Conservation (phyloP, 2,113 vertebrate genomes). For the Crotalus helleri region DNA sequence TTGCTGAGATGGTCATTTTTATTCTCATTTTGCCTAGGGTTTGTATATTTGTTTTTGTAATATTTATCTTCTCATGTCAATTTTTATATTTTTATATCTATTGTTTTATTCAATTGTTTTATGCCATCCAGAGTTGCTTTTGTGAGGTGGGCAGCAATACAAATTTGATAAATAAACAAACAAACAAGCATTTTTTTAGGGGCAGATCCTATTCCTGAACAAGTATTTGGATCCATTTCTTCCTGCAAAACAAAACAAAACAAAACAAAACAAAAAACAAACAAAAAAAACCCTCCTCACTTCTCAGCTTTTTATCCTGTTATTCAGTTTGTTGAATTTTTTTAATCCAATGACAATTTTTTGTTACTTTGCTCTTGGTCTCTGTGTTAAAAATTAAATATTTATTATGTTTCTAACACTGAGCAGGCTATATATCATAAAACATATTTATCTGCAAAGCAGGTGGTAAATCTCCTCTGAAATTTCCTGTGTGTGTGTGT, state of each 20-base stretch:
- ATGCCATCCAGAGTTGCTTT: background rate
- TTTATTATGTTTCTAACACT: conserved; percentile 52
- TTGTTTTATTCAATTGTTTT: background rate
- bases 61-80: too few relatives aligned
- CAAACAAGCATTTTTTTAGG: background rate
- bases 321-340: conserved; percentile 7
- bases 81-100: background rate
- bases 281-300: background rate
- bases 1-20: too few relatives aligned
- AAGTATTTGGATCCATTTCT: background rate
- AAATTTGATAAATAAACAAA: background rate
- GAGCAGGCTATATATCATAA: conserved; percentile 55
- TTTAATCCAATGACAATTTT: background rate
- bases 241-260: background rate
- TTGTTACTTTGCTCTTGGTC: conserved; percentile 34
- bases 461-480: conserved; percentile 60
- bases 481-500: conserved; percentile 44
- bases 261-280: too few relatives aligned
- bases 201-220: background rate
- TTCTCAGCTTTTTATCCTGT: background rate
- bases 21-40: too few relatives aligned
- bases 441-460: conserved; percentile 59
- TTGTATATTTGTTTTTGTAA: too few relatives aligned
- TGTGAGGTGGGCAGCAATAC: background rate
- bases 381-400: conserved; percentile 55